These are phyloP conservation scores for Panthera uncia DNA, from an alignment of 2,113 vertebrate genomes.

Conservation along the genomic window DNA sequence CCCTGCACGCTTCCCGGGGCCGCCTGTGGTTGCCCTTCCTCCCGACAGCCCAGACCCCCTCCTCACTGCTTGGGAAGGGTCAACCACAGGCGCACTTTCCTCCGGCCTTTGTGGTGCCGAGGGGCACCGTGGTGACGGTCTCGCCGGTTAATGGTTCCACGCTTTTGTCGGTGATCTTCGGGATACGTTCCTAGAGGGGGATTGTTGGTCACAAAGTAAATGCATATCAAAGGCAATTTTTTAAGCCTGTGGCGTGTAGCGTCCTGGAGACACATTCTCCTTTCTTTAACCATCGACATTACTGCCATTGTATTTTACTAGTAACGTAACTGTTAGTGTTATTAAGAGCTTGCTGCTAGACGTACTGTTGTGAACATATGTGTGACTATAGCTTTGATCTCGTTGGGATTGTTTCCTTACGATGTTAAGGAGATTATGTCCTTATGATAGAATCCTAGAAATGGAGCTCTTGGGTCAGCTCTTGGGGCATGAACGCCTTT, in stretches of 20 bases:
- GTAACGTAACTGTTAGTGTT: too few relatives aligned
- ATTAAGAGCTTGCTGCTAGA: background rate
- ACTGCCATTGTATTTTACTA: background rate
- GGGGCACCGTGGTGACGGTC: rapidly evolving
- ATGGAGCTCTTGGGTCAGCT: background rate
- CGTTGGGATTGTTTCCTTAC: rapidly evolving
- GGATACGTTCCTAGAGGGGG: background rate
- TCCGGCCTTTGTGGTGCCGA: background rate
- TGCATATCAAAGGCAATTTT: background rate
- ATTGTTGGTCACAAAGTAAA: background rate
- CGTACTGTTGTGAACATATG: rapidly evolving
- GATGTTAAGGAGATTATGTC: background rate
- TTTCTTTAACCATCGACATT: background rate
- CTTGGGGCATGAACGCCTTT: rapidly evolving
- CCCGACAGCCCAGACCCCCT: too few relatives aligned
- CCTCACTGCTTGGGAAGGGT: background rate
- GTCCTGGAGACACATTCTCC: rapidly evolving
- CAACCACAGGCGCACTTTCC: rapidly evolving
- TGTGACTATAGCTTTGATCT: background rate
- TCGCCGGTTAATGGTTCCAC: rapidly evolving
- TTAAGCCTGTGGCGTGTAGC: rapidly evolving
- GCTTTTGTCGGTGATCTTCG: background rate
- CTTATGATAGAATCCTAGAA: background rate
- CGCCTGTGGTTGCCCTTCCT: background rate
- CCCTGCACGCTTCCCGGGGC: rapidly evolving